Base-by-base conservation (phyloP, 2,113 vertebrate species). In the Hyla sarda region DNA sequence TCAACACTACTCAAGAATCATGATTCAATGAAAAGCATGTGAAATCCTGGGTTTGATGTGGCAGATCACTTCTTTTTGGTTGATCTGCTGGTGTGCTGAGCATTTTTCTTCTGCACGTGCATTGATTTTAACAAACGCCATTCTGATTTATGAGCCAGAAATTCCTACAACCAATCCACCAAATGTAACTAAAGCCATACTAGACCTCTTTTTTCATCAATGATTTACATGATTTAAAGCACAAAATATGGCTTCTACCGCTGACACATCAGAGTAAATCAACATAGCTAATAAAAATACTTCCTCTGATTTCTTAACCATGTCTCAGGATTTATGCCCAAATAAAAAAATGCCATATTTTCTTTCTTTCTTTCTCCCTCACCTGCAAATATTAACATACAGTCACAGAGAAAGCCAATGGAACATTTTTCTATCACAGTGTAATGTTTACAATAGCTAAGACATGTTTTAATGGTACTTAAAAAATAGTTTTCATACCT, bases 361-460 rank as follows among this genome's bases (percentile, higher is more conserved):
- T 65, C 45, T 65, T 84, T 65, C 45, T 65, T 84, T 84, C 65
- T 71, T 76, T 77, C 56, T 85, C 60, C 74, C 19, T 85, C 83
- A 85, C 83, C 83, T 78, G 56, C 74, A 85, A 78, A 78, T 85
- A 85, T 85, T 85, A 85, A 77, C 83, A 85, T 77, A 85, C 73
- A 85, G 74, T 85, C 47, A 77, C 4, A 37, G 5, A 16, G 56
- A 58, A 37, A 6, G 83, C 83, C 83, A 85, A 67, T 58, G 41
- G 73, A 65, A 85, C 74, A 85, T 85, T 85, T 67, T 85, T 85
- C 45, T 78, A 65, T 67, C 19, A 48, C 74, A 85, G 50, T 85
- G 74, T 76, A 85, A 85, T 85, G 60, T 77, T 77, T 85, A 77
- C 73, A 85, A 85, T 85, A 85, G 83, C 52, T 69, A 21, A 45